phyloP scores from a whole-genome alignment of 2,113 vertebrate species.

The Alexandromys fortis region DNA sequence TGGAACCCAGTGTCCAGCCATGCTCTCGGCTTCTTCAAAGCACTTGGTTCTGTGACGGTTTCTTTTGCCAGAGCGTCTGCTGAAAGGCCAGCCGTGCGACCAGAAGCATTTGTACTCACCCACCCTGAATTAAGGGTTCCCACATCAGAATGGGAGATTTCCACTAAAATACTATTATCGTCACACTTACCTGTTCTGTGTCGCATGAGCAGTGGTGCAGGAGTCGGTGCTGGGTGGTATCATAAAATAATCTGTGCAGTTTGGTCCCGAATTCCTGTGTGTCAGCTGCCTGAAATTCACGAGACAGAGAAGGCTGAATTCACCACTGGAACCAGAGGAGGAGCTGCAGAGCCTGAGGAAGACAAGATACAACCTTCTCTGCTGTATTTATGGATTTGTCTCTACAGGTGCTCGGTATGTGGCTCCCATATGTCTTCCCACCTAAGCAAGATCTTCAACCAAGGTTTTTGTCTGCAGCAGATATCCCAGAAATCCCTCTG shows the following conservation, averaged over 20 bases:
- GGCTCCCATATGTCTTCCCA: neutral
- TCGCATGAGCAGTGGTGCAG: slow-evolving; percentile 54
- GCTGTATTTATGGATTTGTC: neutral
- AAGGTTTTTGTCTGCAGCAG: slow-evolving; percentile 21
- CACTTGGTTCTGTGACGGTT: neutral
- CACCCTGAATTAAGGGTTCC: neutral
- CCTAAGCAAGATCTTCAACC: slow-evolving; percentile 27
- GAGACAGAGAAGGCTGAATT: slow-evolving; percentile 33
- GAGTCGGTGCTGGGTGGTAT: slow-evolving; percentile 56
- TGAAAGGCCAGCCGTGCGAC: neutral
- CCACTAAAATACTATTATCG: neutral
- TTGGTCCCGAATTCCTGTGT: slow-evolving; percentile 73
- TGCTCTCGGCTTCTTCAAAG: neutral
- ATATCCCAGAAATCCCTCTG: neutral
- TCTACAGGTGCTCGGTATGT: neutral
- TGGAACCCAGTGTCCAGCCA: neutral
- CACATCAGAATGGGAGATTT: neutral
- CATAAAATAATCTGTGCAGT: slow-evolving; percentile 64
- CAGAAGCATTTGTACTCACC: neutral
- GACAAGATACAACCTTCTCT: neutral
- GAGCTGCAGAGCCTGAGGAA: neutral
- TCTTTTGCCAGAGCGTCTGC: slow-evolving; percentile 16
- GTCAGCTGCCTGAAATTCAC: slow-evolving; percentile 70
- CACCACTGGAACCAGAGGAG: neutral
- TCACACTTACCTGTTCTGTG: slow-evolving; percentile 63